Evolutionary conservation across 2,888 invertebrate species (phyloP).

Genomic region (Caenorhabditis wallacei): DNA sequence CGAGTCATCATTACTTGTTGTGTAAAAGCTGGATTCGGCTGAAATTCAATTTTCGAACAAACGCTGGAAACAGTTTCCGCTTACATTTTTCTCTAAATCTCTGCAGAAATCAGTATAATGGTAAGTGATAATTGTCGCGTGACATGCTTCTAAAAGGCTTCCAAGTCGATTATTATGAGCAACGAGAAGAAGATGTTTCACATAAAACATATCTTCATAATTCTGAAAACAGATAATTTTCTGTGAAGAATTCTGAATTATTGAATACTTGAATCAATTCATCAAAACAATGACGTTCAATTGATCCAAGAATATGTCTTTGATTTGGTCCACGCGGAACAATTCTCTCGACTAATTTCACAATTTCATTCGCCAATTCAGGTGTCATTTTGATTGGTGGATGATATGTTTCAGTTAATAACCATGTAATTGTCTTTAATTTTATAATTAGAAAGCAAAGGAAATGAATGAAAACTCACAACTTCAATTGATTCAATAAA

Average conservation of each 20-base stretch:
- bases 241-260: background rate
- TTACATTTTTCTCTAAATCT: constrained; percentile 27
- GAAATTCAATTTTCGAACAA: background rate
- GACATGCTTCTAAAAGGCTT: constrained; percentile 36
- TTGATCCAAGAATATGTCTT: constrained; percentile 9
- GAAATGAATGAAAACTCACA: background rate
- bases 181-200: constrained; percentile 32
- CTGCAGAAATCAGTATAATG: constrained; percentile 22
- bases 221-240: constrained; percentile 6
- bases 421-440: constrained; percentile 34
- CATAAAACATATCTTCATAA: constrained; percentile 15
- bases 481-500: constrained; percentile 33
- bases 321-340: constrained; percentile 27
- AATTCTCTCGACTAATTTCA: constrained; percentile 13
- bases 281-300: constrained; percentile 42
- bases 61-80: too few relatives aligned
- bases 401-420: constrained; percentile 37
- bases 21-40: constrained; percentile 16
- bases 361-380: constrained; percentile 32
- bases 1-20: background rate
- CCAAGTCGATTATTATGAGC: constrained; percentile 30
- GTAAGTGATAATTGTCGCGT: constrained; percentile 34
- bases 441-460: background rate
- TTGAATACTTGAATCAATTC: constrained; percentile 30
- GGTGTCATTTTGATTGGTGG: constrained; percentile 29